These are phyloP conservation scores for Phaethon lepturus DNA, from an alignment of 2,113 vertebrate species.

Conservation along the genomic window DNA sequence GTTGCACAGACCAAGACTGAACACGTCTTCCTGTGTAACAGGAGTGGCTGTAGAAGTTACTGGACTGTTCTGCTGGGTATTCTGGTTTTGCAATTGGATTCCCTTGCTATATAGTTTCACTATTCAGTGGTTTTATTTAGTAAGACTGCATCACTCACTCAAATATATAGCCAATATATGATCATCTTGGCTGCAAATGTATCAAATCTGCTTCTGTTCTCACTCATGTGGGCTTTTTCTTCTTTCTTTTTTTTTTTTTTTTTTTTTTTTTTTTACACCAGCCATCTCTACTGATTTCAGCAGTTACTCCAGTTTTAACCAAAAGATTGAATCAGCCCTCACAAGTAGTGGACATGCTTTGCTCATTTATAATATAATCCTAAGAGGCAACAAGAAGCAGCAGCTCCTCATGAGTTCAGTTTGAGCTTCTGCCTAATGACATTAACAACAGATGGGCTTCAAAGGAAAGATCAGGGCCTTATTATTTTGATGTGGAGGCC, in stretches of 20 bases:
- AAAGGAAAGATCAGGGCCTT: not conserved
- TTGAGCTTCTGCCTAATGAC: not conserved
- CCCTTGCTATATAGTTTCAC: not conserved
- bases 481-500: not conserved
- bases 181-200: not conserved
- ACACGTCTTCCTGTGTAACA: slow-evolving; percentile 79
- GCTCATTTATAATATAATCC: not conserved
- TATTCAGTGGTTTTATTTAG: not conserved
- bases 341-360: not conserved
- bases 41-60: slow-evolving; percentile 78
- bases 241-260: no score
- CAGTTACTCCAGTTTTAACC: not conserved
- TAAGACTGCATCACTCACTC: not conserved
- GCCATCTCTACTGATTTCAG: not conserved
- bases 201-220: not conserved
- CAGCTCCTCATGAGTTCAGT: not conserved
- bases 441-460: not conserved
- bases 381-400: not conserved
- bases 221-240: fast-evolving
- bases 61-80: slow-evolving; percentile 85
- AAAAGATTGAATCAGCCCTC: not conserved
- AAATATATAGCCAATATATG: no score
- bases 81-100: not conserved
- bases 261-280: not conserved
- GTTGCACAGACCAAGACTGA: slow-evolving; percentile 73